A percentile compares a stretch with the other conserved stretches of the same genome.
These are phyloP conservation scores for Pocillopora damicornis DNA, from an alignment of 64 coral and sea anemone genomes.

Conservation along the genomic window DNA sequence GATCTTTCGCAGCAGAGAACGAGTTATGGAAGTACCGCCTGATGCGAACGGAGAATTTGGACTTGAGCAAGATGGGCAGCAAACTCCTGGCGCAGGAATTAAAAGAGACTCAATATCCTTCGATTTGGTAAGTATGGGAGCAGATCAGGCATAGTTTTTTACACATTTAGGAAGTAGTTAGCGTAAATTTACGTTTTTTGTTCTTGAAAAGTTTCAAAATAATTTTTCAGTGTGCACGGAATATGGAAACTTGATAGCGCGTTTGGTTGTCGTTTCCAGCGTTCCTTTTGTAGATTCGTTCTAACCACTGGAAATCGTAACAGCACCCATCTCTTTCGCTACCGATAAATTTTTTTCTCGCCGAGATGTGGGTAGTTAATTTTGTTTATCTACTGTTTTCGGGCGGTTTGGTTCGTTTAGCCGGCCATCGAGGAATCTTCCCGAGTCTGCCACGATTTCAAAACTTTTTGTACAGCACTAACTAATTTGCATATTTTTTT, in stretches of 20 bases:
- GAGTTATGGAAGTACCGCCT: slow-evolving; percentile 46
- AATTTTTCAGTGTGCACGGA: slow-evolving; percentile 31
- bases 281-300: slow-evolving; percentile 18
- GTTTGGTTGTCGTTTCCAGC: not conserved
- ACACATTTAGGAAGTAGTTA: not conserved
- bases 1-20: slow-evolving; percentile 33
- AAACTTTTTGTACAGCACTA: slow-evolving; percentile 67
- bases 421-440: slow-evolving; percentile 46
- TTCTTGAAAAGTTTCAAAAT: slow-evolving; percentile 36
- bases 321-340: slow-evolving; percentile 23
- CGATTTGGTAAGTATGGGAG: slow-evolving; percentile 39
- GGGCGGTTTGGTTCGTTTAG: not conserved
- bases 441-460: slow-evolving; percentile 50
- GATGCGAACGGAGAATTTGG: slow-evolving; percentile 55
- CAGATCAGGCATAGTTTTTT: not conserved
- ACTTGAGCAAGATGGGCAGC: slow-evolving; percentile 41
- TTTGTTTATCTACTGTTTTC: not conserved
- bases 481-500: slow-evolving; percentile 99
- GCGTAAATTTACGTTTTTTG: not conserved
- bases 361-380: not conserved
- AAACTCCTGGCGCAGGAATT: slow-evolving; percentile 28
- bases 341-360: not conserved
- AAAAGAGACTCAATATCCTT: slow-evolving; percentile 34
- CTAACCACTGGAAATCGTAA: not conserved
- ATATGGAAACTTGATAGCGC: slow-evolving; percentile 43